phyloP scores from a whole-genome alignment of 2,113 vertebrate genomes.

The Trematomus loennbergii region DNA sequence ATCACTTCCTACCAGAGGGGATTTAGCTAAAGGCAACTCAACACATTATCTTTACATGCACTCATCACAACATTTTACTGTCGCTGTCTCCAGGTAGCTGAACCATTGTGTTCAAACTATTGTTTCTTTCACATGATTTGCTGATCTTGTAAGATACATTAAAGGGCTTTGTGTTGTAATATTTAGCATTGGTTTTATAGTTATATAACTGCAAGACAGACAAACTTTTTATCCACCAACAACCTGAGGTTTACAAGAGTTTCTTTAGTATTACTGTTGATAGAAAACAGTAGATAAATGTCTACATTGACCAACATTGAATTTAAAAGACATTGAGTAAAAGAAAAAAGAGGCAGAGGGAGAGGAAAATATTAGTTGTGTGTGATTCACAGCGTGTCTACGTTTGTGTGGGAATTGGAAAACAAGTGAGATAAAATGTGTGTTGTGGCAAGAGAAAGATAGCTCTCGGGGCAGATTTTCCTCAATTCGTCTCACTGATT shows the following conservation, averaged over 20 bases:
- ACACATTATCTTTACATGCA: no score
- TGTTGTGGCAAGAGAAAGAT: slow-evolving; percentile 26
- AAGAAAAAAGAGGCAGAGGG: neutral
- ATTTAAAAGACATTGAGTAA: neutral
- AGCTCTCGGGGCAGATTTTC: slow-evolving; percentile 53
- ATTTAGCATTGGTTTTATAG: neutral
- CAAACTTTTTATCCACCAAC: no score
- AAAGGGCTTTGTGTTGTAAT: neutral
- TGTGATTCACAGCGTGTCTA: slow-evolving; percentile 5
- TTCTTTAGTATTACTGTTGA: neutral
- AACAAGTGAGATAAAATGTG: slow-evolving; percentile 11
- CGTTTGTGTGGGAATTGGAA: slow-evolving; percentile 25
- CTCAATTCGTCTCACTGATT: slow-evolving; percentile 67
- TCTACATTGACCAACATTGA: neutral
- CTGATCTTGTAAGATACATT: neutral
- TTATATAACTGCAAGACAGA: neutral
- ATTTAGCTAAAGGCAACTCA: no score
- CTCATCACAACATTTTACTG: no score
- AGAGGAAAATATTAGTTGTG: neutral
- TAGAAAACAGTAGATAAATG: neutral
- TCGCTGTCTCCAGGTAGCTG: no score
- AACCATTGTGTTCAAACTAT: neutral
- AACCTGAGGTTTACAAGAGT: neutral
- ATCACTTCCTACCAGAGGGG: no score
- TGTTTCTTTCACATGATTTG: slow-evolving; percentile 4